Evolutionary conservation across 2,797 vertebrate species (phyloP).

Genomic region (Megaceryle alcyon): DNA sequence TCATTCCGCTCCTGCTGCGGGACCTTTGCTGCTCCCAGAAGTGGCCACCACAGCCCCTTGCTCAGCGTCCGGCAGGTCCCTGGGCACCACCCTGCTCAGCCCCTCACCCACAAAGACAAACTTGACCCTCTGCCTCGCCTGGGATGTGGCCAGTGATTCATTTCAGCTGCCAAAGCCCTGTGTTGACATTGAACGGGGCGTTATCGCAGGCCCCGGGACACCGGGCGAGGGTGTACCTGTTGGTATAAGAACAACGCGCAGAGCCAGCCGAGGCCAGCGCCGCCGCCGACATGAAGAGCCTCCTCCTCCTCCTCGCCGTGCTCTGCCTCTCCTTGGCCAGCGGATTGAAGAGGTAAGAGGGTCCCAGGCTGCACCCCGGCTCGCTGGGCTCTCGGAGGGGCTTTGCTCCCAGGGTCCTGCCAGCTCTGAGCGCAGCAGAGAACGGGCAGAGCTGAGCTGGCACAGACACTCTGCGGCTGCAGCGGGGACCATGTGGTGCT

Average conservation of each 20-base stretch:
- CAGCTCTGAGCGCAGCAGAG: accelerated
- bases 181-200: constrained; percentile 62
- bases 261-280: not conserved
- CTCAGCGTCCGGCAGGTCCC: not conserved
- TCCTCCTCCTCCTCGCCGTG: not conserved
- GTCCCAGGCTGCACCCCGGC: not conserved
- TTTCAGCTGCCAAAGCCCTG: not conserved
- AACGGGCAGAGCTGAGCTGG: accelerated
- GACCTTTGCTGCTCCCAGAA: not conserved
- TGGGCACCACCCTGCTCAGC: not conserved
- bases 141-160: constrained; percentile 52
- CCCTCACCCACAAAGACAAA: constrained; percentile 50
- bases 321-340: constrained; percentile 41
- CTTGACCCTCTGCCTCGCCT: constrained; percentile 22
- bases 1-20: accelerated
- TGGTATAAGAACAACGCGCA: not conserved
- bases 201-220: constrained; percentile 39
- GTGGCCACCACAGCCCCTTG: accelerated
- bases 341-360: constrained; percentile 68
- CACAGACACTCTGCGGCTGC: accelerated
- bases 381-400: accelerated
- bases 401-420: not conserved
- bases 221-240: not conserved
- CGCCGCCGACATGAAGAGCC: constrained; percentile 35
- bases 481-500: accelerated